A percentile compares a stretch with the other conserved stretches of the same genome.
Conservation (phyloP, 2,888 invertebrate species). For the Trachelus iudaicus region DNA sequence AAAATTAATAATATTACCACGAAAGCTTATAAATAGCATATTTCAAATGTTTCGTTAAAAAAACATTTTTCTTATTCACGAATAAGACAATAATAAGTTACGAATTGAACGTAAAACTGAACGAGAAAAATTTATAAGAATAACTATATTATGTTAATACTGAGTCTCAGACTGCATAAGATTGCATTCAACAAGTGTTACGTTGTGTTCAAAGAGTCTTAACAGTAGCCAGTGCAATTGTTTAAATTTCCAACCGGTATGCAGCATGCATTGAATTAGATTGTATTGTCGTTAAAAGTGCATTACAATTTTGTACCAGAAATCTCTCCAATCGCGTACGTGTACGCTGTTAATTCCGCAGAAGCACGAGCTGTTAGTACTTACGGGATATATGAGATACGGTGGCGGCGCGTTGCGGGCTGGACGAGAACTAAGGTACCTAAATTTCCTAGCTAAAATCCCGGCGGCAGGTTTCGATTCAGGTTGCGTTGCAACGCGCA, state of each 20-base stretch:
- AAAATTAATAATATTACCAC: background rate
- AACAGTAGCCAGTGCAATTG: background rate
- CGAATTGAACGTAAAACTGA: background rate
- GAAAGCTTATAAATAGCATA: background rate
- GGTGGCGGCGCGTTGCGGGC: constrained; percentile 35
- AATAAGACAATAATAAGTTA: background rate
- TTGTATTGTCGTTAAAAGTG: background rate
- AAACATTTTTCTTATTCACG: too few species aligned
- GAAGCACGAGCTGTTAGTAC: background rate
- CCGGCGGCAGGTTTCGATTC: constrained; percentile 30
- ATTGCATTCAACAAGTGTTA: background rate
- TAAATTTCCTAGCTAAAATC: constrained; percentile 30
- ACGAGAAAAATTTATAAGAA: background rate
- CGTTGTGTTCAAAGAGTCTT: background rate
- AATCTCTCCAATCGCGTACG: background rate
- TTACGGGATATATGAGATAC: constrained; percentile 10
- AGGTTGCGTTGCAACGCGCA: constrained; percentile 26
- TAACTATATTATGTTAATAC: background rate
- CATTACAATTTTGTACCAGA: background rate
- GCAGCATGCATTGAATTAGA: background rate
- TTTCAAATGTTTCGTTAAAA: too few species aligned
- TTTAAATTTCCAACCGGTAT: background rate
- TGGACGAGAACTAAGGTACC: constrained; percentile 29
- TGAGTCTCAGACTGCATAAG: background rate
- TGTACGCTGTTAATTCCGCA: background rate